Evolutionary conservation across 2,113 vertebrate genomes (phyloP).

Genomic region (Phalacrocorax pelagicus): DNA sequence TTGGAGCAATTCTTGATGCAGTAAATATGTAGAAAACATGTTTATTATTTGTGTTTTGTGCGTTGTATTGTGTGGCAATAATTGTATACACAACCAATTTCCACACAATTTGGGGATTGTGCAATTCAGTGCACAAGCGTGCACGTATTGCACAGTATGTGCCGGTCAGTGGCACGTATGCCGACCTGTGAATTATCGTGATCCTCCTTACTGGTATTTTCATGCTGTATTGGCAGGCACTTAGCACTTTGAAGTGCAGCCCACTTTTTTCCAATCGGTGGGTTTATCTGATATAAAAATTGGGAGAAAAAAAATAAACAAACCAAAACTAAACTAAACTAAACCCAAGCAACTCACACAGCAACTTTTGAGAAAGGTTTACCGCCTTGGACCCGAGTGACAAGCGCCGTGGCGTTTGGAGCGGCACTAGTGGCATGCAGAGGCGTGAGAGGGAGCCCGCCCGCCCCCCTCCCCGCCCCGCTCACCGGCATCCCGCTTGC

Average conservation of each 20-base stretch:
- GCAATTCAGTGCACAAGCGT: not conserved
- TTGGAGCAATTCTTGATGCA: not conserved
- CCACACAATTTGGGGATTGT: not conserved
- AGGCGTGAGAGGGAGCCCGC: not conserved
- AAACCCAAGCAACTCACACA: fast-evolving
- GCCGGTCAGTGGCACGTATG: fast-evolving
- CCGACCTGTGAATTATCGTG: fast-evolving
- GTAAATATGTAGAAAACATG: fast-evolving
- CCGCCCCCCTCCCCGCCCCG: not conserved
- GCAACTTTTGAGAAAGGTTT: not conserved
- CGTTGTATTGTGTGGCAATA: not conserved
- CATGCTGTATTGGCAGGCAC: fast-evolving
- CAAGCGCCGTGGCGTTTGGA: fast-evolving
- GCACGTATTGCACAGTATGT: not conserved
- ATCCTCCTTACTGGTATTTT: not conserved
- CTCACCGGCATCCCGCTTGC: constrained; percentile 92
- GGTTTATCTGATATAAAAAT: not conserved
- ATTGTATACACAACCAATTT: not conserved
- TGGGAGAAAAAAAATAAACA: not conserved
- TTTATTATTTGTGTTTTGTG: too few relatives aligned
- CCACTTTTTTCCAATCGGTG: not conserved
- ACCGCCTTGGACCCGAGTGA: fast-evolving
- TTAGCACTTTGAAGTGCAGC: not conserved
- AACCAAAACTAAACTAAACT: not conserved
- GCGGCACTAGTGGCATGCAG: not conserved